phyloP scores from a whole-genome alignment of 2,113 vertebrate species.

The Zootoca vivipara region DNA sequence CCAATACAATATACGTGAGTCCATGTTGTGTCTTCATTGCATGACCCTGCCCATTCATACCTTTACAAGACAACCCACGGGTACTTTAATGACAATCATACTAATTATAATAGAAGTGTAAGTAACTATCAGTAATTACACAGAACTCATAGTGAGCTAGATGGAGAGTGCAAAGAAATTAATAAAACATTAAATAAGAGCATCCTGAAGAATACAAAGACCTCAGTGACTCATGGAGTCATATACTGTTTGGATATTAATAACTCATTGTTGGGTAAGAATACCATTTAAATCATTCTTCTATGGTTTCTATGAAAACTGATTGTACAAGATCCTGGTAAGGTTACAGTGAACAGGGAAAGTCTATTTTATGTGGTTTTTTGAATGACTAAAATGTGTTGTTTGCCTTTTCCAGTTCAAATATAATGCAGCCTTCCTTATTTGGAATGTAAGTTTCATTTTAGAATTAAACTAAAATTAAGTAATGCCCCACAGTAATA shows the following conservation, averaged over 20 bases:
- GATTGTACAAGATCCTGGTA: neutral
- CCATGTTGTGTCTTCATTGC: constrained; percentile 74
- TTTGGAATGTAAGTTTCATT: neutral
- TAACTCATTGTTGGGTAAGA: constrained; percentile 42
- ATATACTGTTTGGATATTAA: neutral
- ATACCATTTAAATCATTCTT: constrained; percentile 43
- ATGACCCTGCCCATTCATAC: constrained; percentile 60
- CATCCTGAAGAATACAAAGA: neutral
- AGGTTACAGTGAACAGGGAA: neutral
- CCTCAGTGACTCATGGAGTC: neutral
- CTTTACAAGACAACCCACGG: constrained; percentile 76
- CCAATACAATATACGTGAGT: constrained; percentile 73
- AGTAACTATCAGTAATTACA: constrained; percentile 51
- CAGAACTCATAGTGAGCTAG: constrained; percentile 1
- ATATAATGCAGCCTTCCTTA: neutral
- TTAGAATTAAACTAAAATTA: neutral
- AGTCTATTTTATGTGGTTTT: neutral
- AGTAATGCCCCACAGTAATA: neutral
- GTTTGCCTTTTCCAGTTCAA: neutral
- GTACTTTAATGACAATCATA: constrained; percentile 73
- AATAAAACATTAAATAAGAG: constrained; percentile 5
- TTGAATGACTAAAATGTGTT: neutral
- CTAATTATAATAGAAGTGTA: constrained; percentile 61
- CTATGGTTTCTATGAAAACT: constrained; percentile 26
- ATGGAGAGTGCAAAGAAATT: constrained; percentile 31